Percentiles rank a stretch among this genome's conserved stretches.
Conservation (phyloP, 2,797 vertebrate species). For the Hydrophis major region DNA sequence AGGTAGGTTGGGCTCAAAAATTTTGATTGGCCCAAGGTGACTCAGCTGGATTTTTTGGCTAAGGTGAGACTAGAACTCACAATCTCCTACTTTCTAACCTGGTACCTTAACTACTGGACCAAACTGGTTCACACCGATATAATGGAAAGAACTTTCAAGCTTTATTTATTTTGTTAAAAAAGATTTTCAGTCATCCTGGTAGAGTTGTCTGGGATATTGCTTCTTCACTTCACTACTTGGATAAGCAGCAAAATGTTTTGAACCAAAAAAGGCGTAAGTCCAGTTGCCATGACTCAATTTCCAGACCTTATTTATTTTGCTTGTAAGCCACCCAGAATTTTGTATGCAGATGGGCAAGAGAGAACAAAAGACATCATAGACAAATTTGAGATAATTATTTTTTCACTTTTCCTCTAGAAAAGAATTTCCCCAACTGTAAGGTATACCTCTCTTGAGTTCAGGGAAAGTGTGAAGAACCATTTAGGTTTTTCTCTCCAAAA, state of each 20-base stretch:
- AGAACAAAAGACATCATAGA: background rate
- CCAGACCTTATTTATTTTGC: background rate
- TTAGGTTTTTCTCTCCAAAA: too few species aligned
- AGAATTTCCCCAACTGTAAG: background rate
- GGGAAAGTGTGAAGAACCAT: background rate
- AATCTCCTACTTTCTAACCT: background rate
- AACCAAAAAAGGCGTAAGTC: background rate
- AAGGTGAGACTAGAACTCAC: background rate
- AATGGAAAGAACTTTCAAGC: background rate
- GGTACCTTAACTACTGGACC: background rate
- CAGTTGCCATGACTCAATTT: background rate
- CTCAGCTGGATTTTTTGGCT: background rate
- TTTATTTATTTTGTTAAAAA: background rate
- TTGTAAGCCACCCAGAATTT: background rate
- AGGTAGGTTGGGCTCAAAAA: background rate
- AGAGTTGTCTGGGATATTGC: background rate
- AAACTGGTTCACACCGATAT: background rate
- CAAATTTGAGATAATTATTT: background rate
- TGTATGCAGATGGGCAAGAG: background rate
- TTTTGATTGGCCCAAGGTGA: background rate
- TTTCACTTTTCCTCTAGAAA: background rate
- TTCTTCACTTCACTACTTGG: background rate
- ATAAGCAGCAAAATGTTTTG: background rate
- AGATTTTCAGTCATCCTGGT: background rate
- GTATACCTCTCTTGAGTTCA: background rate